Evolutionary conservation across 2,797 vertebrate genomes (phyloP).

Genomic region (Calcarius lapponicus): DNA sequence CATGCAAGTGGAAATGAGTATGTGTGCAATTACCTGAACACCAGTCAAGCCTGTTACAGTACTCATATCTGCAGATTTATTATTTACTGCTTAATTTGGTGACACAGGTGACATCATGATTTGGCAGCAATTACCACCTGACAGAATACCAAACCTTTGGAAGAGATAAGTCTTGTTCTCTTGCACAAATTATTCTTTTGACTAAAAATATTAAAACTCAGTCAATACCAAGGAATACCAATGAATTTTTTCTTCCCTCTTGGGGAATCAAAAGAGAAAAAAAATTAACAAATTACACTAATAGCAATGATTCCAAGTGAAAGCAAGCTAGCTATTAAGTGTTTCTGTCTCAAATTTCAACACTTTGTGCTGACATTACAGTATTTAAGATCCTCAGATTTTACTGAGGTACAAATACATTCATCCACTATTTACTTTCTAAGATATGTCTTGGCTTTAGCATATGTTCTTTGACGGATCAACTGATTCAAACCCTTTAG

Average conservation of each 20-base stretch:
- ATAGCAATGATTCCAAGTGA: not conserved
- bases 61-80: not conserved
- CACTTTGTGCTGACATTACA: not conserved
- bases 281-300: not conserved
- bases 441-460: not conserved
- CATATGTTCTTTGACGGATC: not conserved
- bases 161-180: not conserved
- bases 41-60: not conserved
- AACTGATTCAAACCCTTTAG: not conserved
- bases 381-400: not conserved
- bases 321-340: not conserved
- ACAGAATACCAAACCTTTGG: not conserved
- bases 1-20: not conserved
- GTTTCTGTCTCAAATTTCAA: not conserved
- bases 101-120: not conserved
- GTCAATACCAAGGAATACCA: not conserved
- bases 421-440: not conserved
- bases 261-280: not conserved
- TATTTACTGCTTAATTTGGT: not conserved
- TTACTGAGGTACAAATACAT: not conserved
- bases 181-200: not conserved
- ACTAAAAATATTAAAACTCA: not conserved
- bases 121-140: not conserved
- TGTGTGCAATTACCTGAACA: not conserved
- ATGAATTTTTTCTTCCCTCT: not conserved